Evolutionary conservation across 2,797 vertebrate species (phyloP), one percentile per base, ranked within the genome.

Genomic region (Myoxocephalus aenaeus): DNA sequence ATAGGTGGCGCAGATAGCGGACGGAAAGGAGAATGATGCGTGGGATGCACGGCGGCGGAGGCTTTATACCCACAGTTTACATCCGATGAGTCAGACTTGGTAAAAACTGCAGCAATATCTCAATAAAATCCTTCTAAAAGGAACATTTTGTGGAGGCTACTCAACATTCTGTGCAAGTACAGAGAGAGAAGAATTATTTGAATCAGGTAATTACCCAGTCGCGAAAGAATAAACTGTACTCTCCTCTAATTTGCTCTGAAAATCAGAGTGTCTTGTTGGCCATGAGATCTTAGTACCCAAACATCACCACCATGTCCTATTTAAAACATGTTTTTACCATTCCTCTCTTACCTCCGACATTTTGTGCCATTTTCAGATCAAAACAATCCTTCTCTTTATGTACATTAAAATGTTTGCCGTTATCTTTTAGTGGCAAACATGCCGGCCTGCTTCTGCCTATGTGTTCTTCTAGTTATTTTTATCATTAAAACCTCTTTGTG

Each of bases 201-300:
- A 85, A 65, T 81, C 54, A 53, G 76, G 76, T 90, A 90, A 91
- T 87, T 85, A 86, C 78, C 44, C 67, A 54, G 36, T 42, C 32
- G 76, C 0, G 7, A 68, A 58, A 70, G 51, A 81, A 76, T 84
- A 76, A 83, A 88, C 83, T 77, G 73, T 84, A 85, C 71, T 73
- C 32, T 6, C 57, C 46, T 86, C 69, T 70, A 71, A 89, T 90
- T 85, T 90, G 58, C 56, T 27, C 25, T 61, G 62, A 83, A 83
- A 77, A 83, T 78, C 61, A 80, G 36, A 40, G 62, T 71, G 75
- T 54, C 62, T 57, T 67, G n/a, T 58, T 73, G 70, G 75, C 44
- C 42, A 25, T 10, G n/a, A 7, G 42, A 84, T 79, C 36, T 50
- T 54, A 75, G 46, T 17, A 13, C 42, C 73, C 13, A 22, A 38